Base-by-base conservation (phyloP, 2,797 vertebrate genomes). In the Delichon dasypus region DNA sequence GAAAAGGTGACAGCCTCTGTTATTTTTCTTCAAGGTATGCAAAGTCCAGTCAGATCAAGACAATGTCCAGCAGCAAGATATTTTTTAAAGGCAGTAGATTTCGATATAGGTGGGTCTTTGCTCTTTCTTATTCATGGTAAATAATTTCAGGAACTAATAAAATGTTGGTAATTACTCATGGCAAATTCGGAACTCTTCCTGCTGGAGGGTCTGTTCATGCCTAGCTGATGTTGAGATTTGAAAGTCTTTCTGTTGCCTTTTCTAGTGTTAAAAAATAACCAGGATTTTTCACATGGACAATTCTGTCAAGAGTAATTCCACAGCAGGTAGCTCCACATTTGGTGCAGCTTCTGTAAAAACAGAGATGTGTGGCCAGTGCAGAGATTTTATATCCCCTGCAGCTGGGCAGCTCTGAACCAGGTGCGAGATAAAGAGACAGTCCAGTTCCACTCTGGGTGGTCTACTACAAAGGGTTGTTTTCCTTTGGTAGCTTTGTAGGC, bases 21-120 rank as follows among this genome's bases (percentile, higher is more conserved):
- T 96, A 30, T 96, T 81, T 96, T 91, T 91, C 70, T 94, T 95
- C 54, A 95, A 99, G 99, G 97, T 99, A 98, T 97, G 98, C 98
- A 89, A 99, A 99, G 97, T 99, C 99, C 44, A 99, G 99, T 97
- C 99, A 99, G 98, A 99, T 99, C 97, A 99, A 99, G 97, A 99
- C 99, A 0, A 98, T 99, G 94, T 99, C 99, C 67, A 99, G 99
- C 98, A 99, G 99, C 97, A 99, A 99, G 98, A 99, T 99, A 96
- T 99, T 99, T 98, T 99, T 99, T 97, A 99, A 99, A 98, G 99
- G 99, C 94, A 99, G 99, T 97, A 98, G 99, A 98, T 99, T 99
- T 98, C 98, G 99, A 97, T 99, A 99, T 93, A 99, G 99, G 99
- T 99, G 91, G 87, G 98, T 98, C 32, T 70, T 89, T 75, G 11